Conservation (phyloP, 2,797 vertebrate species). For the Clarias fuscus region DNA sequence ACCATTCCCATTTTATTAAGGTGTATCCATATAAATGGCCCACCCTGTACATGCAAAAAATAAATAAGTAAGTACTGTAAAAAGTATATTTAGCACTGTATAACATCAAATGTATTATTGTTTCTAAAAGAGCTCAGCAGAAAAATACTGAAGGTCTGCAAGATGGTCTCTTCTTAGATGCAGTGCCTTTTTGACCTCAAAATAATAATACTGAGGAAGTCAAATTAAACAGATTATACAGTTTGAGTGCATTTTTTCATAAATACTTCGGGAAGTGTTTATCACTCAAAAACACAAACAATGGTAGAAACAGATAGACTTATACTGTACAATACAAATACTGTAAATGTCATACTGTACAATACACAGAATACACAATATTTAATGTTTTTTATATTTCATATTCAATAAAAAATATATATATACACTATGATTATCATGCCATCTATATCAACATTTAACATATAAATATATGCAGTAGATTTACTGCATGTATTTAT, state of each 20-base stretch:
- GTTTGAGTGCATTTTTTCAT: neutral
- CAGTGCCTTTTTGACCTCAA: neutral
- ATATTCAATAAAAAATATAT: no score
- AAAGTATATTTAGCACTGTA: no score
- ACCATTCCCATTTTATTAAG: no score
- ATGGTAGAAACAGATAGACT: neutral
- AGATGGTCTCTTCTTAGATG: neutral
- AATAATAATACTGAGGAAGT: neutral
- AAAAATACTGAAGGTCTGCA: neutral
- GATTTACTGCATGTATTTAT: no score
- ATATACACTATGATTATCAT: no score
- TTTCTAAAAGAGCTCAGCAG: neutral
- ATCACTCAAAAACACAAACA: neutral
- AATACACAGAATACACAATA: no score
- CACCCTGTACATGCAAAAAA: no score
- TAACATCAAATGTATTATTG: neutral
- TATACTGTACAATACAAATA: neutral
- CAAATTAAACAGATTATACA: neutral
- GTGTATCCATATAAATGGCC: no score
- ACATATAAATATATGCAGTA: no score
- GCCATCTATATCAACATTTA: no score
- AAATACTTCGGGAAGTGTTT: neutral
- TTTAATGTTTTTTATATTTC: no score
- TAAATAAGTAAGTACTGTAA: neutral
- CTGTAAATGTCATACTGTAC: no score